These are phyloP conservation scores for Elephantulus edwardii DNA, from an alignment of 2,113 vertebrate species.

Conservation along the genomic window DNA sequence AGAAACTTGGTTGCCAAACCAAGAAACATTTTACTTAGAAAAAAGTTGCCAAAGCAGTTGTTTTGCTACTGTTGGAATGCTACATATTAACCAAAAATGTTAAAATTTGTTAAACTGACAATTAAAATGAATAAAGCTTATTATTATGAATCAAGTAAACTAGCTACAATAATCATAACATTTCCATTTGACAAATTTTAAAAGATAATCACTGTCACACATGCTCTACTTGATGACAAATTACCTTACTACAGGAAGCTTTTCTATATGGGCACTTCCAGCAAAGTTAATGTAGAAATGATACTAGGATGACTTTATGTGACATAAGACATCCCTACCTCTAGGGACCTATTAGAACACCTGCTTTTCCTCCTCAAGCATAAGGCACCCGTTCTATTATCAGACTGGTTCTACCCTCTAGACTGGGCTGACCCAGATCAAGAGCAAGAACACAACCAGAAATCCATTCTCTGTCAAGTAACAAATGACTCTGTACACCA, in stretches of 20 bases:
- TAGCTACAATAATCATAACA: background rate
- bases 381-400: background rate
- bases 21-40: too few relatives aligned
- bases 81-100: background rate
- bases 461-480: background rate
- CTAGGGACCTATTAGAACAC: background rate
- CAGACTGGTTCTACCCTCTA: too few relatives aligned
- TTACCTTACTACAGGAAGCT: background rate
- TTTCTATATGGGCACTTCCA: background rate
- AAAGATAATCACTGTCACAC: background rate
- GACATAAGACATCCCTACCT: background rate
- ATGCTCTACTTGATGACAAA: conserved; percentile 1
- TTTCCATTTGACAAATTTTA: background rate
- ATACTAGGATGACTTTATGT: background rate
- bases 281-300: background rate
- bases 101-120: conserved; percentile 4
- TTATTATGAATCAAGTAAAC: conserved; percentile 30
- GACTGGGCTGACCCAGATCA: background rate
- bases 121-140: conserved; percentile 12
- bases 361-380: background rate
- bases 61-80: background rate
- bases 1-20: conserved; percentile 24
- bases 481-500: background rate
- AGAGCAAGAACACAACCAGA: background rate
- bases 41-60: conserved; percentile 18